These are phyloP conservation scores for Saxicola maurus DNA, from an alignment of 2,797 vertebrate species.

Conservation along the genomic window DNA sequence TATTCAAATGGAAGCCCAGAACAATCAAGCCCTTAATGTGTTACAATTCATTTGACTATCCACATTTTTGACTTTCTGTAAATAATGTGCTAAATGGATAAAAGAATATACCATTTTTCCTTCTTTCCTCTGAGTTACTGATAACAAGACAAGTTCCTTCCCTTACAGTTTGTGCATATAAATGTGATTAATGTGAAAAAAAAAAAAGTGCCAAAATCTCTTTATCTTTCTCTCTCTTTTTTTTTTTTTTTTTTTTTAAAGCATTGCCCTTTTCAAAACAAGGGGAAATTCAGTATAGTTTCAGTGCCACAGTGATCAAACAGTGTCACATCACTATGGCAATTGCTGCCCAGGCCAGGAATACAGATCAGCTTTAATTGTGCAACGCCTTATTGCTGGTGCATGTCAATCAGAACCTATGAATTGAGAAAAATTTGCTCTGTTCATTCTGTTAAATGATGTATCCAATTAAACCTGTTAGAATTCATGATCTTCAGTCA, in stretches of 20 bases:
- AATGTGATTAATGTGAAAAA: slow-evolving; percentile 69
- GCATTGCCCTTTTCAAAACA: slow-evolving; percentile 89
- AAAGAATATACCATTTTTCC: slow-evolving; percentile 61
- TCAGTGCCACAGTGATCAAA: slow-evolving; percentile 88
- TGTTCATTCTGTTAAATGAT: slow-evolving; percentile 99
- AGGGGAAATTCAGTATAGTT: slow-evolving; percentile 89
- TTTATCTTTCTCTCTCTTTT: slow-evolving; percentile 57
- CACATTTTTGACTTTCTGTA: slow-evolving; percentile 47
- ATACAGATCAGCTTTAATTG: slow-evolving; percentile 99
- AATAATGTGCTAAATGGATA: slow-evolving; percentile 57
- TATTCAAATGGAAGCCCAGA: neutral
- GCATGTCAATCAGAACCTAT: slow-evolving; percentile 99
- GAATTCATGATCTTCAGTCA: slow-evolving; percentile 99
- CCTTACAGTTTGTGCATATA: slow-evolving; percentile 67
- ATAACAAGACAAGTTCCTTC: slow-evolving; percentile 58
- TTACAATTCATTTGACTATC: slow-evolving; percentile 46
- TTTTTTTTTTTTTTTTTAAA: slow-evolving; percentile 67
- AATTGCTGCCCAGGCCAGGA: slow-evolving; percentile 93
- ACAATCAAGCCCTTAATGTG: neutral
- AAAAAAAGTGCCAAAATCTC: slow-evolving; percentile 56
- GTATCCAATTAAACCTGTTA: slow-evolving; percentile 99
- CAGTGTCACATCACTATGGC: slow-evolving; percentile 91
- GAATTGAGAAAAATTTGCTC: slow-evolving; percentile 99
- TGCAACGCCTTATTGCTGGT: slow-evolving; percentile 97
- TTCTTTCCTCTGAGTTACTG: slow-evolving; percentile 54